Evolutionary conservation across 2,797 vertebrate genomes (phyloP), one percentile per base, ranked within the genome.

Genomic region (Coluber constrictor): DNA sequence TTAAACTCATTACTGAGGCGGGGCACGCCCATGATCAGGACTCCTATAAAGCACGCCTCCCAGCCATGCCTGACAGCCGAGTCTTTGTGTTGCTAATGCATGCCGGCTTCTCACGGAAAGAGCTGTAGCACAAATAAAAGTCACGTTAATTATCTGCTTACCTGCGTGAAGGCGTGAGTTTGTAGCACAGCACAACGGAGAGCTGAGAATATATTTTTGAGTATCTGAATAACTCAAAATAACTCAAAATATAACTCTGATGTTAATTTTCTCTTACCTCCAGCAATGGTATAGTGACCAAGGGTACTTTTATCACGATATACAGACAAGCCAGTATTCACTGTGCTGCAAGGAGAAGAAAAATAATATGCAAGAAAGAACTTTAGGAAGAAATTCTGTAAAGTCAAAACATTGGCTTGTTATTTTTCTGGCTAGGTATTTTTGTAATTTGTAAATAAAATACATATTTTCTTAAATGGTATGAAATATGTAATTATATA

Each of bases 241-340:
- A 43, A 87, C 56, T 43, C 27, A 55, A 60, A 27, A 10, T 0
- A 0, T 16, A 27, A 91, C 59, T 74, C 32, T 86, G 88, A 11
- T 23, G 92, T 25, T 55, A 83, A 59, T 2, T 32, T 63, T 23
- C 79, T 90, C 98, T 98, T 97, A 99, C 99, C 99, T 97, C 99
- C 99, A 54, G 99, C 99, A n/a, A 97, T 97, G 55, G 97, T 97
- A 32, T 98, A 99, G 87, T 99, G 97, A 92, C 98, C 96, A 86
- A 99, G 3, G 74, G 96, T 63, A 18, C 97, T 97, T 96, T 98
- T 98, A 96, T 99, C 97, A 55, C 97, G 97, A 97, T 99, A 99
- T 3, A 97, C 98, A 25, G 97, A 98, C 94, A 99, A 95, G 0
- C 98, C 97, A 0, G 98, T 98, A 96, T 98, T 99, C 96, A 98